Evolutionary conservation across 2,888 invertebrate species (phyloP).

Genomic region (Trilocha varians): DNA sequence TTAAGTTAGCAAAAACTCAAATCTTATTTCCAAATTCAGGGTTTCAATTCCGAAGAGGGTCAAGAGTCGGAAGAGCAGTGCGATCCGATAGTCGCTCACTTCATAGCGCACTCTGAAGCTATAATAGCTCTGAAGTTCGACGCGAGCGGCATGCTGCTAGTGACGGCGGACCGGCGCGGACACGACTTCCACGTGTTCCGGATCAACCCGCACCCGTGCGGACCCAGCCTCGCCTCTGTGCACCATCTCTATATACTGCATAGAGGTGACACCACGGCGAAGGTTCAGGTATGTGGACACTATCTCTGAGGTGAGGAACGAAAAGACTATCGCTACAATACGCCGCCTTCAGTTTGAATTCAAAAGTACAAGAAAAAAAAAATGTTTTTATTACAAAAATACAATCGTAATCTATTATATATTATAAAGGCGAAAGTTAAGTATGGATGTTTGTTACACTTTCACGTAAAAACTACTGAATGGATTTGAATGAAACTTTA

Average conservation of each 20-base stretch:
- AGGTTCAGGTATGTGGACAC: constrained; percentile 80
- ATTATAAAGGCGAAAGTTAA: no score
- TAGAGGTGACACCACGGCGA: constrained; percentile 96
- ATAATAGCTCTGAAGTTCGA: constrained; percentile 93
- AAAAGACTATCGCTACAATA: no score
- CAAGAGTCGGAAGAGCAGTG: constrained; percentile 77
- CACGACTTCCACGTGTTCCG: constrained; percentile 97
- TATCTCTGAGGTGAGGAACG: no score
- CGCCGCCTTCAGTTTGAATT: no score
- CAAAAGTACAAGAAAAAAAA: no score
- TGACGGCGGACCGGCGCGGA: constrained; percentile 93
- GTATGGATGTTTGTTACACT: no score
- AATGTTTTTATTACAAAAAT: no score
- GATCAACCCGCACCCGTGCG: constrained; percentile 93
- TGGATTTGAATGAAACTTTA: no score
- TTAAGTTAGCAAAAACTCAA: no score
- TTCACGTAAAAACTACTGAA: no score
- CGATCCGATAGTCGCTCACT: constrained; percentile 88
- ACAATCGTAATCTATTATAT: no score
- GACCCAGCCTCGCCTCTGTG: constrained; percentile 88
- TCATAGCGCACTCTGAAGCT: constrained; percentile 89
- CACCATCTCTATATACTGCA: constrained; percentile 97
- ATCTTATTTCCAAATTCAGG: constrained; percentile 23
- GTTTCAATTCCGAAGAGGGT: constrained; percentile 67
- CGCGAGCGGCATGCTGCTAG: constrained; percentile 88